Evolutionary conservation across 2,797 vertebrate genomes (phyloP).

Genomic region (Rhinophrynus dorsalis): DNA sequence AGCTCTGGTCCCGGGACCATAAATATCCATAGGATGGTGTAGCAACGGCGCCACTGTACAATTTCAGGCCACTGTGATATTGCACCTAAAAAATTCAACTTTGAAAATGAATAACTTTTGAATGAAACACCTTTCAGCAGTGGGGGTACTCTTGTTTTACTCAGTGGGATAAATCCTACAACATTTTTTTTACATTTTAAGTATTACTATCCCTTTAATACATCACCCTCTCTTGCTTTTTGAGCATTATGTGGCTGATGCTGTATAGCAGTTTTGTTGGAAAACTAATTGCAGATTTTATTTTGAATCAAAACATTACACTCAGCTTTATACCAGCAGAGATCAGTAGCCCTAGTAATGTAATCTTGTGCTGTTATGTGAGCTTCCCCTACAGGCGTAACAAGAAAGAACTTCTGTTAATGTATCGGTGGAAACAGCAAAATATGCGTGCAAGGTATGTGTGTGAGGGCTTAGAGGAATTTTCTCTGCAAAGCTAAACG

Average conservation of each 20-base stretch:
- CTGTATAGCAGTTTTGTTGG: neutral
- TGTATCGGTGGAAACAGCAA: neutral
- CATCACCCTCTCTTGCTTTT: slow-evolving; percentile 13
- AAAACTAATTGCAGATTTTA: slow-evolving; percentile 19
- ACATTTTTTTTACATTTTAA: too few relatives aligned
- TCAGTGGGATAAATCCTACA: too few relatives aligned
- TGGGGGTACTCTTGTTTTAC: too few relatives aligned
- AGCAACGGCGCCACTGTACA: too few relatives aligned
- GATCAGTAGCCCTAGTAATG: slow-evolving; percentile 24
- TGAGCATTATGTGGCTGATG: neutral
- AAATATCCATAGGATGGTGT: too few relatives aligned
- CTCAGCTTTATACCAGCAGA: slow-evolving; percentile 25
- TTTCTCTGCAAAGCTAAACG: slow-evolving; percentile 16
- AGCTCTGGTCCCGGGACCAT: too few relatives aligned
- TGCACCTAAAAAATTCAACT: too few relatives aligned
- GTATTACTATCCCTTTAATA: too few relatives aligned
- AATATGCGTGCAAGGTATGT: slow-evolving; percentile 39
- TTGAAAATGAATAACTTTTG: too few relatives aligned
- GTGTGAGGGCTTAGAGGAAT: slow-evolving; percentile 18
- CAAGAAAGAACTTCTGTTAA: slow-evolving; percentile 23
- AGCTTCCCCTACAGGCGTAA: slow-evolving; percentile 30
- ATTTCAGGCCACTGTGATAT: too few relatives aligned
- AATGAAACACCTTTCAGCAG: too few relatives aligned
- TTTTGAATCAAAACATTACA: slow-evolving; percentile 39
- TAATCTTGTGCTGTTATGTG: slow-evolving; percentile 26